Evolutionary conservation across 2,797 vertebrate species (phyloP).

Genomic region (Chaunax sp.): DNA sequence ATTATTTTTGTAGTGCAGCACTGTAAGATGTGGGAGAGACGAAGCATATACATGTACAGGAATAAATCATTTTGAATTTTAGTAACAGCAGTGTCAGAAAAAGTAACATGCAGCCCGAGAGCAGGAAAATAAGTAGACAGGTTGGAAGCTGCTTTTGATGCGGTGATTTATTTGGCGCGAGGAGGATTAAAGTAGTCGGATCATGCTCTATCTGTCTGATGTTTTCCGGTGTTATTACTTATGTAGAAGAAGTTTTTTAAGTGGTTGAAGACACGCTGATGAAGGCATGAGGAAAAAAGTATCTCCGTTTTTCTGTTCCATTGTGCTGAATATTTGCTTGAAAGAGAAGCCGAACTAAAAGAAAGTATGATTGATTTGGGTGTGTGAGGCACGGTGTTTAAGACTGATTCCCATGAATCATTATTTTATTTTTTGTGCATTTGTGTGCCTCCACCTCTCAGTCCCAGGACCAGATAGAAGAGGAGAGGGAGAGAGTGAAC

Average conservation of each 20-base stretch:
- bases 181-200: slow-evolving; percentile 48
- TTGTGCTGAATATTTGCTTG: not conserved
- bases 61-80: slow-evolving; percentile 57
- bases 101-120: slow-evolving; percentile 32
- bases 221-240: slow-evolving; percentile 20
- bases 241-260: slow-evolving; percentile 2
- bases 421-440: not conserved
- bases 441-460: slow-evolving; percentile 46
- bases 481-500: slow-evolving; percentile 90
- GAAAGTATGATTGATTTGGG: slow-evolving; percentile 19
- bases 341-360: slow-evolving; percentile 9
- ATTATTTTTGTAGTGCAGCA: slow-evolving; percentile 41
- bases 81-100: slow-evolving; percentile 47
- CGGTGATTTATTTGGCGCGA: slow-evolving; percentile 48
- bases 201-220: slow-evolving; percentile 24
- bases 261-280: slow-evolving; percentile 14
- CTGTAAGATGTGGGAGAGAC: slow-evolving; percentile 29
- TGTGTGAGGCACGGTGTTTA: not conserved
- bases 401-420: not conserved
- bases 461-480: slow-evolving; percentile 90
- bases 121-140: slow-evolving; percentile 53
- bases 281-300: slow-evolving; percentile 1
- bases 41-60: slow-evolving; percentile 40
- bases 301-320: slow-evolving; percentile 2
- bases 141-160: slow-evolving; percentile 60